phyloP scores from a whole-genome alignment of 2,113 vertebrate species.

The Spea multiplicata region DNA sequence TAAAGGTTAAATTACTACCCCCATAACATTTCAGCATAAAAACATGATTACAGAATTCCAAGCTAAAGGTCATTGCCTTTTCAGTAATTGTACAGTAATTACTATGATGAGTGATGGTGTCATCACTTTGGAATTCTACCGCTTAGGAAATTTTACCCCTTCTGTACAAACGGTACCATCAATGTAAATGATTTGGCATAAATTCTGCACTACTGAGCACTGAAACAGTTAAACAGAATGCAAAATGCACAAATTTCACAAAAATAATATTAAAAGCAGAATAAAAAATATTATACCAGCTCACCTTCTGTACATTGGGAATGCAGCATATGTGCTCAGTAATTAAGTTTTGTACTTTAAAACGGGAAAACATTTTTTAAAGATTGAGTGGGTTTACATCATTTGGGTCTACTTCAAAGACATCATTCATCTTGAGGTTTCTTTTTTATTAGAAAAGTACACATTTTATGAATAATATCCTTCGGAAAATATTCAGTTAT shows the following conservation, averaged over 20 bases:
- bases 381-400: too few relatives aligned
- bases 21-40: slow-evolving; percentile 38
- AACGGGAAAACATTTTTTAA: too few relatives aligned
- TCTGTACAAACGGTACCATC: not conserved
- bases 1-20: slow-evolving; percentile 46
- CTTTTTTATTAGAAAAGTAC: too few relatives aligned
- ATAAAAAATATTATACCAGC: not conserved
- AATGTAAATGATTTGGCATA: not conserved
- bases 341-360: not conserved
- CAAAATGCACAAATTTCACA: not conserved
- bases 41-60: slow-evolving; percentile 46
- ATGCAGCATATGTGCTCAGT: not conserved
- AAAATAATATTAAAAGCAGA: not conserved
- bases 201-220: not conserved
- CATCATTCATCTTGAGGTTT: too few relatives aligned
- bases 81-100: slow-evolving; percentile 50
- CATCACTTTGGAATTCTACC: slow-evolving; percentile 46
- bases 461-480: too few relatives aligned
- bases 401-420: too few relatives aligned
- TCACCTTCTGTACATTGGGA: not conserved
- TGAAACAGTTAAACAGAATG: slow-evolving; percentile 13
- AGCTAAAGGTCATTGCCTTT: slow-evolving; percentile 46
- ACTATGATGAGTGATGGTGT: slow-evolving; percentile 43
- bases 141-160: slow-evolving; percentile 38
- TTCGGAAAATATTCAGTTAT: too few relatives aligned